These are phyloP conservation scores for Apamea sordens DNA, from an alignment of 2,888 invertebrate genomes.

Conservation along the genomic window DNA sequence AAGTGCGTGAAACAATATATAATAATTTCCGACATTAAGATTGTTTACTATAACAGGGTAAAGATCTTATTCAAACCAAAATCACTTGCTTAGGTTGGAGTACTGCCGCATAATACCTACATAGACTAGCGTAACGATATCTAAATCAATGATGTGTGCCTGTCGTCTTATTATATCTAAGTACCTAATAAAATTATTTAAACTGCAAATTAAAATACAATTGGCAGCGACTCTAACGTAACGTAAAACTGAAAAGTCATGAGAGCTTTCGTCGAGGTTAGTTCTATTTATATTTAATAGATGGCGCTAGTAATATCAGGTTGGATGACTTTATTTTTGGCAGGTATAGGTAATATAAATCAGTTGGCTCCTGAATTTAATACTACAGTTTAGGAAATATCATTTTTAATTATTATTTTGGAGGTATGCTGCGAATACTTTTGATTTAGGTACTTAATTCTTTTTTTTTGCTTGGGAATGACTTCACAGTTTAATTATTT, in stretches of 20 bases:
- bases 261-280: constrained; percentile 11
- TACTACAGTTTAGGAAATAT: not conserved
- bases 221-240: not conserved
- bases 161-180: not conserved
- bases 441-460: not conserved
- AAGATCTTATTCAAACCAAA: not conserved
- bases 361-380: not conserved
- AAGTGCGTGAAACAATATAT: too few relatives aligned
- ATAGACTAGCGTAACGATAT: not conserved
- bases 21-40: not conserved
- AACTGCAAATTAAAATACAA: not conserved
- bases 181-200: not conserved
- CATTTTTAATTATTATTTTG: not conserved
- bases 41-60: not conserved
- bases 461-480: not conserved
- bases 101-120: too few relatives aligned
- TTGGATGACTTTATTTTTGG: too few relatives aligned
- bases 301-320: constrained; percentile 56
- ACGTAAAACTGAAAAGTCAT: not conserved
- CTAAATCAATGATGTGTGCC: not conserved
- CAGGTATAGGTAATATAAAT: not conserved
- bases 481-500: not conserved
- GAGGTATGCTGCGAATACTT: not conserved
- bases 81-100: not conserved
- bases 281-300: constrained; percentile 49